Conservation (phyloP, 2,888 invertebrate species). For the Drosophila ezoana region DNA sequence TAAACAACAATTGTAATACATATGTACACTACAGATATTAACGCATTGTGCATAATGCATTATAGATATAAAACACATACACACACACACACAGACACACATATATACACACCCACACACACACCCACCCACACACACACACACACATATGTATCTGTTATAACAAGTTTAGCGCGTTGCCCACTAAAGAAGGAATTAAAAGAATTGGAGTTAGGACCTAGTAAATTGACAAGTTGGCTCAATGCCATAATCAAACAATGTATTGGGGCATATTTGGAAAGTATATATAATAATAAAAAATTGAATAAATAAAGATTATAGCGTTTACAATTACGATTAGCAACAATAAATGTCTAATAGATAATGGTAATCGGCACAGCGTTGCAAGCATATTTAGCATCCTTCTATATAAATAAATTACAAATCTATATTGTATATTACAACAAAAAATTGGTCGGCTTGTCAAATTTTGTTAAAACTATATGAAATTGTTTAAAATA, state of each 20-base stretch:
- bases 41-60: slow-evolving; percentile 33
- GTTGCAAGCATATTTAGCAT: slow-evolving; percentile 65
- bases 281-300: slow-evolving; percentile 27
- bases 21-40: slow-evolving; percentile 49
- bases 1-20: slow-evolving; percentile 64
- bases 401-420: slow-evolving; percentile 51
- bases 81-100: slow-evolving; percentile 32
- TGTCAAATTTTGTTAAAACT: slow-evolving; percentile 73
- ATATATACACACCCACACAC: slow-evolving; percentile 3
- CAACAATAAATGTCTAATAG: slow-evolving; percentile 72
- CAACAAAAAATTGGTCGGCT: slow-evolving; percentile 65
- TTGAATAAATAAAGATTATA: slow-evolving; percentile 52
- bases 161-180: slow-evolving; percentile 56
- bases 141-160: slow-evolving; percentile 60
- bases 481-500: slow-evolving; percentile 67
- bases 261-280: slow-evolving; percentile 42
- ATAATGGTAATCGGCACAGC: slow-evolving; percentile 61
- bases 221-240: slow-evolving; percentile 56
- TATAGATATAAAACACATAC: slow-evolving; percentile 20
- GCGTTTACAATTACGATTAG: slow-evolving; percentile 44
- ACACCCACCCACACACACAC: slow-evolving; percentile 3
- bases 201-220: slow-evolving; percentile 51
- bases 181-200: slow-evolving; percentile 29
- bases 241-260: slow-evolving; percentile 22
- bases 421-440: slow-evolving; percentile 66